Evolutionary conservation across 2,888 invertebrate species (phyloP), one percentile per base, ranked within the genome.

Genomic region (Drosophila suboccidentalis): DNA sequence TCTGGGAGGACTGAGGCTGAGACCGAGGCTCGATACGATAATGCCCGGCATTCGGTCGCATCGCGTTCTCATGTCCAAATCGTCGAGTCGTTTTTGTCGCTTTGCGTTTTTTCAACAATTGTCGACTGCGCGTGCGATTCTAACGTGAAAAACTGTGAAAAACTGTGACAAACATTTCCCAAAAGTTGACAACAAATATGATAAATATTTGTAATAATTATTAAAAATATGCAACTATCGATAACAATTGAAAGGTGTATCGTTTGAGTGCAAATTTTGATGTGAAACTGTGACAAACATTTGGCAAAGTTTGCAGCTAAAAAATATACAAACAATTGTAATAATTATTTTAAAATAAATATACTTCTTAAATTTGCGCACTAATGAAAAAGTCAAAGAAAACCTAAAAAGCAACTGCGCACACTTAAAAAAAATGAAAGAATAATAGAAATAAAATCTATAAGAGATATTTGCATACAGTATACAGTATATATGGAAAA

Each of bases 1-100:
- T 60, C 36, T 3, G 59, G 13, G 9, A 60, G 51, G 57, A 67
- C 88, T 71, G 75, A 72, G 67, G 43, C 69, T 67, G 75, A 59
- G 78, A 39, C 78, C 71, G 26, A 26, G 26, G 26, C 26, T 26
- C 26, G 26, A 26, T 26, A 26, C 66, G 67, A 53, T 71, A 71
- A 74, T 63, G 74, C 72, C 78, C 90, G 89, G 90, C 91, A 91
- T 90, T 91, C 91, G 82, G 81, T 91, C 80, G 75, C 82, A 82
- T 82, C 84, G 87, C 88, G 91, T 91, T 88, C 90, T 81, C 90
- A 78, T 78, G 90, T 80, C 80, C 65, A 84, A 89, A 82, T 72
- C 87, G 87, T 82, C 70, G 76, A 61, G 72, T 66, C 44, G 63
- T 54, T 38, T 19, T 26, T 39, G 61, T 60, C 70, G 70, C 44